Evolutionary conservation across 2,888 invertebrate species (phyloP).

Genomic region (Orthonychiurus folsomi): DNA sequence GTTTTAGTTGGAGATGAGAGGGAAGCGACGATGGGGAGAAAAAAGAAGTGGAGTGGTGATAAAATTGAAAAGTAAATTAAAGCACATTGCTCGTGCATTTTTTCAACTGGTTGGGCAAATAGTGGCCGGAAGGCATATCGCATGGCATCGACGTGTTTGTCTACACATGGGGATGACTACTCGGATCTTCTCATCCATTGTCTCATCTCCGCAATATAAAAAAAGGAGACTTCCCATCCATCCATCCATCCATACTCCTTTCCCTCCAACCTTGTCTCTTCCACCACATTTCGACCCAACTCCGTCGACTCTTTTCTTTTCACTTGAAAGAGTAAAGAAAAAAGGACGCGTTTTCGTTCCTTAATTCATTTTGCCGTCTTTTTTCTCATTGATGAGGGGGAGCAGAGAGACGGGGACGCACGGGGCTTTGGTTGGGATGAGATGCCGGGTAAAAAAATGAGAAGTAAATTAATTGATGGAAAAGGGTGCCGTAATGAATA

Average conservation of each 20-base stretch:
- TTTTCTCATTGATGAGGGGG: slow-evolving; percentile 2
- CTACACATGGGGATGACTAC: background rate
- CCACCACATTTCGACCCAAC: too few relatives aligned
- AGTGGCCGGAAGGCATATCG: slow-evolving; percentile 20
- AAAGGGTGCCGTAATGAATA: slow-evolving; percentile 37
- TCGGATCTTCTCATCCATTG: background rate
- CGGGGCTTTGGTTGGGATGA: background rate
- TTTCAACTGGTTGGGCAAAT: slow-evolving; percentile 22
- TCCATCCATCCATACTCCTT: too few relatives aligned
- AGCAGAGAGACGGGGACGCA: background rate
- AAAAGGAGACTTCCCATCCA: too few relatives aligned
- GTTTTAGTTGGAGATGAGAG: background rate
- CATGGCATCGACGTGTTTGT: background rate
- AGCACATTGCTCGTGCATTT: slow-evolving; percentile 20
- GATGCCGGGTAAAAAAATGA: slow-evolving; percentile 20
- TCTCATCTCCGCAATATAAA: background rate
- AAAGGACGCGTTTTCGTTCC: background rate
- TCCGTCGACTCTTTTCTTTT: background rate
- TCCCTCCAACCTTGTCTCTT: too few relatives aligned
- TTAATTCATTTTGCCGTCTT: background rate
- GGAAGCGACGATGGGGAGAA: background rate
- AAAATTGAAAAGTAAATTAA: slow-evolving; percentile 31
- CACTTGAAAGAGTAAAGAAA: background rate
- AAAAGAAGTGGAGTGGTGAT: slow-evolving; percentile 15
- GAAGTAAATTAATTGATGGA: slow-evolving; percentile 37